These are phyloP conservation scores for Eudasyphora cyanicolor DNA, from an alignment of 2,888 invertebrate species.

Conservation along the genomic window DNA sequence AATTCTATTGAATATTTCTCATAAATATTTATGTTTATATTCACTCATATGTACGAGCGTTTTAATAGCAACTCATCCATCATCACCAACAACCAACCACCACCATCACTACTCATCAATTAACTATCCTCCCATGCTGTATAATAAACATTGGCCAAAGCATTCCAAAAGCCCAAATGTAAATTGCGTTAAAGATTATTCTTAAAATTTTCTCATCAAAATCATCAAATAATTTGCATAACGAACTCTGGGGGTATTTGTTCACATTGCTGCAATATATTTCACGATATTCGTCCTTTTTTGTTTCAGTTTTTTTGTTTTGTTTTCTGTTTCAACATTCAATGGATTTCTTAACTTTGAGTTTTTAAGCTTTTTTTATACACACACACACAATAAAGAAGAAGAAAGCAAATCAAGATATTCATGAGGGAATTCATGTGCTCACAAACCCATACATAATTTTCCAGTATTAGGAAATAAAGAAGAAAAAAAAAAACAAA, in stretches of 20 bases:
- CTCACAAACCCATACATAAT: neutral
- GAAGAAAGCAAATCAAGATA: neutral
- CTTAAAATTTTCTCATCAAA: constrained; percentile 77
- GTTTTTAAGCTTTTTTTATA: constrained; percentile 22
- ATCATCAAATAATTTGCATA: constrained; percentile 79
- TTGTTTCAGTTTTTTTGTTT: too few species aligned
- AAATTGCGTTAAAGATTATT: constrained; percentile 26
- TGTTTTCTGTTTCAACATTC: constrained; percentile 22
- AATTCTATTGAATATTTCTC: neutral
- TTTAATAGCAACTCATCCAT: too few species aligned
- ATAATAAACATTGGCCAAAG: constrained; percentile 10
- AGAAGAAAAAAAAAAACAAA: neutral
- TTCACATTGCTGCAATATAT: constrained; percentile 20
- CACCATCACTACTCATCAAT: neutral
- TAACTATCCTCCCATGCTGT: too few species aligned
- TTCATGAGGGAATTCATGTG: neutral
- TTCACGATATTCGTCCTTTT: constrained; percentile 68
- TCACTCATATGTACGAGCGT: too few species aligned
- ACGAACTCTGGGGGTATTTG: constrained; percentile 71
- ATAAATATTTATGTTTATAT: neutral
- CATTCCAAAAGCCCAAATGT: neutral
- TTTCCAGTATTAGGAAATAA: constrained; percentile 2
- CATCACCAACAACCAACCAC: too few species aligned
- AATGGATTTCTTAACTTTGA: neutral
- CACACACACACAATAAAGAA: too few species aligned